A percentile compares a stretch with the other conserved stretches of the same genome.
Evolutionary conservation across 2,797 vertebrate species (phyloP).

Genomic region (Phataginus tetradactyla): DNA sequence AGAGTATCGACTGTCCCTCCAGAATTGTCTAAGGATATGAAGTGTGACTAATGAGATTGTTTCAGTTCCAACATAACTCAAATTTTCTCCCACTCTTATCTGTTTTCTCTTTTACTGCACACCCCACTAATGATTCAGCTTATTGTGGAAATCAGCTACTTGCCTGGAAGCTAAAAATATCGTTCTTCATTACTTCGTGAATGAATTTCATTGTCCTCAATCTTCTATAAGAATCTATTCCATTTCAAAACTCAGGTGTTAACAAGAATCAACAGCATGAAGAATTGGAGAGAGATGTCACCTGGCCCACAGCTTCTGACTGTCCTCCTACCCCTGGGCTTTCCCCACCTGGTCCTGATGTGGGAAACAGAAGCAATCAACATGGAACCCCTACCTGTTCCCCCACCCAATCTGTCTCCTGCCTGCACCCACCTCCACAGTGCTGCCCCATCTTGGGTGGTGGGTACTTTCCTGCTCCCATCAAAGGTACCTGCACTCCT

Average conservation of each 20-base stretch:
- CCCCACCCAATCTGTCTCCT: background rate
- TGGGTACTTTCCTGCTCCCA: background rate
- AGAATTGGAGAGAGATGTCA: background rate
- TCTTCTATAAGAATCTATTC: conserved; percentile 41
- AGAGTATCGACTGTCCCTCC: conserved; percentile 43
- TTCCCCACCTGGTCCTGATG: background rate
- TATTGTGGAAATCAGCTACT: conserved; percentile 46
- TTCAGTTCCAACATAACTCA: conserved; percentile 42
- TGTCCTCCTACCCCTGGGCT: background rate
- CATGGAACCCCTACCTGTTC: background rate
- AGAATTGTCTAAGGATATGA: conserved; percentile 50
- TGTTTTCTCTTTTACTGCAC: conserved; percentile 60
- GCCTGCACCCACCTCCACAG: background rate
- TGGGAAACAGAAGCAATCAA: background rate
- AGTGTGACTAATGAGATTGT: conserved; percentile 65
- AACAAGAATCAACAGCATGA: background rate
- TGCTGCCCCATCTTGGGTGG: background rate
- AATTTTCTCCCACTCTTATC: conserved; percentile 69
- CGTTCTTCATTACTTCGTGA: conserved; percentile 61
- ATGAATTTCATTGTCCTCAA: conserved; percentile 65
- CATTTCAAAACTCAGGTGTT: background rate
- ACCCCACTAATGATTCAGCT: conserved; percentile 48
- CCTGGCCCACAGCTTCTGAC: background rate
- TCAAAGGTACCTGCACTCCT: background rate
- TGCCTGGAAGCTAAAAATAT: background rate